Base-by-base conservation (phyloP, 2,113 vertebrate species). In the Trachemys scripta region DNA sequence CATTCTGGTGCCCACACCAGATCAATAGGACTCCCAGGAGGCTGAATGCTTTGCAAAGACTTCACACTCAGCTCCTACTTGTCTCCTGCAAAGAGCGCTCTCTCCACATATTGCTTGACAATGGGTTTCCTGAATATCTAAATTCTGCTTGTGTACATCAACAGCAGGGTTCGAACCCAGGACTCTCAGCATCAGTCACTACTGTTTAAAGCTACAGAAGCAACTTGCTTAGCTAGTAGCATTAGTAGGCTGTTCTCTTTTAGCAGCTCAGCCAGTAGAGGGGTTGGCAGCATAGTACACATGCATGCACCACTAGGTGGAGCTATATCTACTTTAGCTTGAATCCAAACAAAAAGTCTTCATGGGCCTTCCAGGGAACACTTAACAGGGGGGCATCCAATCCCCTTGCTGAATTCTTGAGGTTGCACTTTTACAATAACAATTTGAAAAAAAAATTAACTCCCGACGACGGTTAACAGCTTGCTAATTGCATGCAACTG, bases 401-500 rank as follows among this genome's bases (percentile, higher is more conserved):
- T 85, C 85, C 79, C 29, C 16, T 31, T 47, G 49, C 35, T 85
- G 38, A 51, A 8, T 81, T 90, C 38, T 90, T 89, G 65, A 93
- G 38, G 27, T 72, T 19, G 56, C 95, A 47, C 13, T 87, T 94
- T 76, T 35, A 82, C 91, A 90, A 72, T 9, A 92, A 78, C 2
- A 35, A 2, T 19, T 84, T 78, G 65, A 1, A 35, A 53, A 51
- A 80, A 59, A 65, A 0, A 1, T 95, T 91, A 50, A 80, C 94
- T 90, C 35, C 59, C 54, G 79, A 35, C 42, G 85, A 80, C 57
- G 53, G 84, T 95, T 95, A 96, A 96, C 80, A 88, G 89, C 91
- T 92, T 96, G 80, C 90, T 97, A 97, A 96, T 96, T 96, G 90
- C 0, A 0, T 93, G 85, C 80, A 82, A 92, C 87, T 97, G 82